These are phyloP conservation scores for Diadegma fenestrale DNA, from an alignment of 2,888 invertebrate species.

Conservation along the genomic window DNA sequence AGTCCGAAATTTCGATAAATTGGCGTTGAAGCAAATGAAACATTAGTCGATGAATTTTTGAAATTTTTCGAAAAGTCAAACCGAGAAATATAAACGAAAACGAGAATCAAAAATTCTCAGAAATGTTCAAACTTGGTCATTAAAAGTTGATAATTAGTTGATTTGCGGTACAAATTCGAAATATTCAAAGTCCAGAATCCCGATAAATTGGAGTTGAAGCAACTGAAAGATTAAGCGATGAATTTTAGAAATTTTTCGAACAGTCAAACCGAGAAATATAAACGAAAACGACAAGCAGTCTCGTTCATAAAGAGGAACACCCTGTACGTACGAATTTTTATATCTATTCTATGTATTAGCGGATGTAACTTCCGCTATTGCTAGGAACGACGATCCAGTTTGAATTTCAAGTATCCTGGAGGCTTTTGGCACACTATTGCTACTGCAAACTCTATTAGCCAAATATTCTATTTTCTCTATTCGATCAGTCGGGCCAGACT, in stretches of 20 bases:
- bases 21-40: too few species aligned
- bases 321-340: conserved; percentile 3
- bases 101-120: background rate
- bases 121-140: background rate
- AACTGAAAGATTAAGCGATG: too few species aligned
- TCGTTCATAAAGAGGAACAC: background rate
- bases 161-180: too few species aligned
- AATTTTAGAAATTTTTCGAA: background rate
- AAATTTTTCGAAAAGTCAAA: too few species aligned
- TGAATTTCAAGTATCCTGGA: conserved; percentile 73
- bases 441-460: conserved; percentile 41
- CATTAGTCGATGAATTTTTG: too few species aligned
- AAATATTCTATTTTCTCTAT: conserved; percentile 46
- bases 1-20: too few species aligned
- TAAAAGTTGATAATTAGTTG: too few species aligned
- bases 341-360: conserved; percentile 3
- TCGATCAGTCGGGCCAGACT: conserved; percentile 2
- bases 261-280: background rate
- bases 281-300: background rate
- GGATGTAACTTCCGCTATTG: conserved; percentile 62
- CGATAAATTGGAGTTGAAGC: too few species aligned
- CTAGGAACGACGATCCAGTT: conserved; percentile 74
- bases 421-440: conserved; percentile 57
- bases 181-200: too few species aligned
- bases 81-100: too few species aligned